These are phyloP conservation scores for Microtus ochrogaster DNA, from an alignment of 2,113 vertebrate species.

Conservation along the genomic window DNA sequence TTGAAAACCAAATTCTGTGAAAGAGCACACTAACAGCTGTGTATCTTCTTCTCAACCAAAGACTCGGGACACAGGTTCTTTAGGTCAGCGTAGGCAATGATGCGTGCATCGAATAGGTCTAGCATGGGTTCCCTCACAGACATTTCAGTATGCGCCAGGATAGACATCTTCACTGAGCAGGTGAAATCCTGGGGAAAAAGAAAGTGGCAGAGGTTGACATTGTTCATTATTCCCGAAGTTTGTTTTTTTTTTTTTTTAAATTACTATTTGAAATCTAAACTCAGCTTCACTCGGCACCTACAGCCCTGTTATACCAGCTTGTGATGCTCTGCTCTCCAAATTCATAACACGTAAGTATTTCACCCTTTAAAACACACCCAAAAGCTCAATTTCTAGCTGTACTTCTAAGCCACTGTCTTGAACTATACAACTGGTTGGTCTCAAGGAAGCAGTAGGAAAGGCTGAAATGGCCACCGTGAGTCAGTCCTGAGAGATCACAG, in stretches of 20 bases:
- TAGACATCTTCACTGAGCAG: slow-evolving; percentile 75
- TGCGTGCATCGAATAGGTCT: slow-evolving; percentile 83
- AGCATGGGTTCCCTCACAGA: slow-evolving; percentile 71
- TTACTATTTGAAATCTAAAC: slow-evolving; percentile 22
- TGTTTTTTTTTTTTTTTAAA: neutral
- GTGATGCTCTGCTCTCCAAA: neutral
- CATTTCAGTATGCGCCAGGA: slow-evolving; percentile 66
- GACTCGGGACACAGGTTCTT: slow-evolving; percentile 77
- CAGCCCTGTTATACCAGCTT: neutral
- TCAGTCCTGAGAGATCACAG: neutral
- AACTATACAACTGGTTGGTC: neutral
- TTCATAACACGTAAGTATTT: neutral
- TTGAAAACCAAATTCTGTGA: slow-evolving; percentile 88
- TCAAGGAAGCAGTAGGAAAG: neutral
- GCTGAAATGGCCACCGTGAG: neutral
- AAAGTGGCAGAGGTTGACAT: slow-evolving; percentile 31
- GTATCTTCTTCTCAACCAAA: slow-evolving; percentile 82
- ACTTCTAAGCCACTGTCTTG: neutral
- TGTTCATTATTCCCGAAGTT: slow-evolving; percentile 22
- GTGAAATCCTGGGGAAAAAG: slow-evolving; percentile 66
- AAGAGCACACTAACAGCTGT: slow-evolving; percentile 85
- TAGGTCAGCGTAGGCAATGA: slow-evolving; percentile 77
- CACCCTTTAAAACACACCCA: slow-evolving; percentile 25
- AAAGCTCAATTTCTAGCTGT: neutral
- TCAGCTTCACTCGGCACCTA: neutral